Conservation (phyloP, 2,888 invertebrate genomes). For the Drosophila mettleri region DNA sequence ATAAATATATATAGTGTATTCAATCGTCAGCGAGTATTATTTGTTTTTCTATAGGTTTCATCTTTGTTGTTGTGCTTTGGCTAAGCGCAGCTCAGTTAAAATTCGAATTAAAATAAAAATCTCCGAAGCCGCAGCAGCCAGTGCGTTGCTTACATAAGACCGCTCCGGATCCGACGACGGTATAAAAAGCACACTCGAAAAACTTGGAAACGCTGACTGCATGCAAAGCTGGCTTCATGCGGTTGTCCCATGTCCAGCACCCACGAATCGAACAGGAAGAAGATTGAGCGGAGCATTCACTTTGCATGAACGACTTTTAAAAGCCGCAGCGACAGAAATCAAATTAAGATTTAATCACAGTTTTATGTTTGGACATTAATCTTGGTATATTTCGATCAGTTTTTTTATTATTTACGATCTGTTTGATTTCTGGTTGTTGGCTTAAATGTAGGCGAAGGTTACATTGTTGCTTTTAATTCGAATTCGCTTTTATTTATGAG, state of each 20-base stretch:
- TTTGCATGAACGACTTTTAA: slow-evolving; percentile 28
- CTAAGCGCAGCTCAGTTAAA: slow-evolving; percentile 24
- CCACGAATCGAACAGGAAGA: slow-evolving; percentile 48
- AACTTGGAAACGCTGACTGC: slow-evolving; percentile 13
- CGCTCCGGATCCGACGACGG: slow-evolving; percentile 18
- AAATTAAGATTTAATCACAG: slow-evolving; percentile 37
- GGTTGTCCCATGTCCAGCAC: slow-evolving; percentile 11
- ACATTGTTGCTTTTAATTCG: slow-evolving; percentile 2
- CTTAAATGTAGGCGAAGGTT: slow-evolving; percentile 60
- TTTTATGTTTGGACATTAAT: slow-evolving; percentile 26
- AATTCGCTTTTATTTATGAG: slow-evolving; percentile 16
- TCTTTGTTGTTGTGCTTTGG: slow-evolving; percentile 28
- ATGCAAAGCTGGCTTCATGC: slow-evolving; percentile 21
- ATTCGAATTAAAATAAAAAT: slow-evolving; percentile 47
- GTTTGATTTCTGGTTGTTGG: slow-evolving; percentile 17
- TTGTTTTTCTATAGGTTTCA: slow-evolving; percentile 7
- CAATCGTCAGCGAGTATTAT: slow-evolving; percentile 7
- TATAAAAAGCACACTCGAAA: slow-evolving; percentile 22
- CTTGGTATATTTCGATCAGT: slow-evolving; percentile 6
- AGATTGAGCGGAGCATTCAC: slow-evolving; percentile 38
- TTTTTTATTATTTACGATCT: slow-evolving; percentile 23
- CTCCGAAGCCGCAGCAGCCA: slow-evolving; percentile 35
- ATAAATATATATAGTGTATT: slow-evolving; percentile 8
- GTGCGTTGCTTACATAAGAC: slow-evolving; percentile 45
- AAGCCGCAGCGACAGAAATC: slow-evolving; percentile 28